Percentiles rank a stretch among this genome's conserved stretches.
phyloP scores from a whole-genome alignment of 2,797 vertebrate species.

The Etheostoma nigrum region DNA sequence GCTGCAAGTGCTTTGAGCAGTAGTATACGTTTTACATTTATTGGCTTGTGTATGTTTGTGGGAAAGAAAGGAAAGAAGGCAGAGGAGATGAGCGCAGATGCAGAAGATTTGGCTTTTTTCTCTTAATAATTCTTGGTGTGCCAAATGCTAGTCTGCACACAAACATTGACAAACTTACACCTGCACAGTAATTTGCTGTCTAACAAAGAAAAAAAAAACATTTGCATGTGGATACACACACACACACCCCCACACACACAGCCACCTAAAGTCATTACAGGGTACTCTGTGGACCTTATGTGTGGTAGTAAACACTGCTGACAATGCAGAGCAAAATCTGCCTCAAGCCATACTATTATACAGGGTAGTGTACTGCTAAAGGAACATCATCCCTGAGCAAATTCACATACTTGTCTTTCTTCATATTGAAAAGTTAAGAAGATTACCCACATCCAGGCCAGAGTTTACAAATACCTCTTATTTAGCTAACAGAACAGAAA shows the following conservation, averaged over 20 bases:
- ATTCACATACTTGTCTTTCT: conserved; percentile 2
- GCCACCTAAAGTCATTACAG: conserved; percentile 30
- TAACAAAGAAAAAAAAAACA: conserved; percentile 23
- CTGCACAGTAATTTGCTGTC: conserved; percentile 12
- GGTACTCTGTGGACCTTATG: conserved; percentile 43
- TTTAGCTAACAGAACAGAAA: conserved; percentile 7
- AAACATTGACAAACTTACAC: conserved; percentile 25
- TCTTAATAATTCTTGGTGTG: conserved; percentile 1
- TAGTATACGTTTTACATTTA: conserved; percentile 18
- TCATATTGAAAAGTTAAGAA: conserved; percentile 1
- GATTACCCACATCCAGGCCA: background rate
- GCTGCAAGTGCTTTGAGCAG: background rate
- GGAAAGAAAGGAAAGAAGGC: background rate
- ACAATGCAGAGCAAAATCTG: conserved; percentile 53
- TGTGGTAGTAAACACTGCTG: conserved; percentile 56
- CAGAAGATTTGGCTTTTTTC: conserved; percentile 15
- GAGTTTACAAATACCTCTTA: background rate
- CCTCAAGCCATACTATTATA: conserved; percentile 44
- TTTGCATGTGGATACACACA: conserved; percentile 22
- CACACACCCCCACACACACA: conserved; percentile 16
- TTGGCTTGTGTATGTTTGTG: conserved; percentile 5
- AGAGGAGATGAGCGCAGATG: conserved; percentile 22
- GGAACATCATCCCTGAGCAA: conserved; percentile 25
- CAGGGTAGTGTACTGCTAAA: conserved; percentile 13
- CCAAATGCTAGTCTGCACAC: conserved; percentile 20